Evolutionary conservation across 2,888 invertebrate species (phyloP).

Genomic region (Salticus scenicus): DNA sequence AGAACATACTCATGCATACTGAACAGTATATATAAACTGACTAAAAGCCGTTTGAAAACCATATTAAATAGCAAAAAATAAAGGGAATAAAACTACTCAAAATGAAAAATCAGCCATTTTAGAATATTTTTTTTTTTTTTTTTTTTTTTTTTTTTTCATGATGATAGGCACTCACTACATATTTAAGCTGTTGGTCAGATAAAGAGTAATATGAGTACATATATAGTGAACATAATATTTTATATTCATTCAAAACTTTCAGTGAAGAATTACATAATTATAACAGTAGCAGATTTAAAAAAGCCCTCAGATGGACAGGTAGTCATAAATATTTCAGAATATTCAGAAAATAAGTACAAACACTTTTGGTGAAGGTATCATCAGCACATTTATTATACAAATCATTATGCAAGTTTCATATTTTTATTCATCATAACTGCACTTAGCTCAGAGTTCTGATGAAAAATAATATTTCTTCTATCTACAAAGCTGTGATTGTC

Average conservation of each 20-base stretch:
- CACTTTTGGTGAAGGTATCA: neutral
- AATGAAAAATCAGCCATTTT: neutral
- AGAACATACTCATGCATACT: neutral
- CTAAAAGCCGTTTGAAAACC: neutral
- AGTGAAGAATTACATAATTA: neutral
- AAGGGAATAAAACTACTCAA: neutral
- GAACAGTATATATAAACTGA: neutral
- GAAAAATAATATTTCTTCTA: slow-evolving; percentile 63
- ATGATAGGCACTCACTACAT: neutral
- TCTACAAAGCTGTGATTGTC: slow-evolving; percentile 69
- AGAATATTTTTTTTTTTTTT: neutral
- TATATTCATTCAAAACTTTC: neutral
- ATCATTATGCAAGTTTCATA: slow-evolving; percentile 18
- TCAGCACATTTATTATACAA: slow-evolving; percentile 3
- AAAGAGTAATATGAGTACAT: neutral
- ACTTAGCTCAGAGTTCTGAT: slow-evolving; percentile 57
- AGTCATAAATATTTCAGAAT: neutral
- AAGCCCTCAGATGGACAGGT: neutral
- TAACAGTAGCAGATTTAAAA: neutral
- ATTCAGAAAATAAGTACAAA: neutral
- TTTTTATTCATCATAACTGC: slow-evolving; percentile 66
- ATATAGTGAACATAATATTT: neutral
- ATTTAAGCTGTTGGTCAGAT: neutral
- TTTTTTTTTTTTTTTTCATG: too few relatives aligned
- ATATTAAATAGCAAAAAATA: neutral